Base-by-base conservation (phyloP, 2,113 vertebrate genomes). In the Corydoras sp. region DNA sequence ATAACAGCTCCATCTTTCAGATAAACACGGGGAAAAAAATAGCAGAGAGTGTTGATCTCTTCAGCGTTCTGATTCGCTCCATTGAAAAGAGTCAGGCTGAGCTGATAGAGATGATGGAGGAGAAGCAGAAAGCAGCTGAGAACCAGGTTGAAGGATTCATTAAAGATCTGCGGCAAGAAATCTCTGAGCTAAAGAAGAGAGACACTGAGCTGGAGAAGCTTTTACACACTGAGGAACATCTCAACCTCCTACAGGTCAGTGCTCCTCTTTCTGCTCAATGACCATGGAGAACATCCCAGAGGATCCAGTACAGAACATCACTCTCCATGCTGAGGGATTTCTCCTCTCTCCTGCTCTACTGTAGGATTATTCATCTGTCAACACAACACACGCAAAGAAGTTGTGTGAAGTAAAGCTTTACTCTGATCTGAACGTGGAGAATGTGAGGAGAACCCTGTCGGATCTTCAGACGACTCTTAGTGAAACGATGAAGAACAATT, bases 201-300 rank as follows among this genome's bases (percentile, higher is more conserved):
- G 18, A 63, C 51, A 50, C 15, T 54, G 67, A 78, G 32, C 49
- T 81, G 67, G 67, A 78, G 63, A 18, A 78, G 64, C 55, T 81
- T 55, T 75, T 49, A 24, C 32, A 76, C 35, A 72, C 74, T 66
- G 71, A 81, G 5, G 56, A 74, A 31, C 55, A 76, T 60, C 54
- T 80, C 24, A 29, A 65, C 48, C 18, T 76, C 49, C 49, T 78
- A 59, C 58, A 77, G 79, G 78, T 77, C 65, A 63, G 74, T 71
- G 48, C 66, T 48, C 1, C 10, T 69, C 50, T 61, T 51, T 30
- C n/a, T 12, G 15, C 51, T 71, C 31, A n/a, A 3, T 24, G 18
- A 24, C 18, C 18, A 24, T 24, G 18, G 18, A 24, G 18, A 24
- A 24, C 18, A 24, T 24, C 18, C 18, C 18, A 24, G 18, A 24